phyloP scores from a whole-genome alignment of 2,888 invertebrate species.

The Colostygia pectinataria region DNA sequence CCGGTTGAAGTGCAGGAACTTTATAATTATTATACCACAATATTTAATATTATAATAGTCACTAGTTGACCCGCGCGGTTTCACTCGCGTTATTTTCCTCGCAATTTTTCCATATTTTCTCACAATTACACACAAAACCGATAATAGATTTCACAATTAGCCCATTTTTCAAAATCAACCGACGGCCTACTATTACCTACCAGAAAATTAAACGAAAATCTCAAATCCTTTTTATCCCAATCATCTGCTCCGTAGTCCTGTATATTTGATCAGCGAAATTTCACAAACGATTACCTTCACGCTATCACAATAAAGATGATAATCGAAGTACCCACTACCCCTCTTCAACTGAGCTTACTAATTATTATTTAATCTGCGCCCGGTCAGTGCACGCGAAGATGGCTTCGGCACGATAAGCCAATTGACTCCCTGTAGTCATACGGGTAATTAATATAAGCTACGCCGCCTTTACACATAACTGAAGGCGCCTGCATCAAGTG shows the following conservation, averaged over 20 bases:
- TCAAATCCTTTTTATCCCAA: slow-evolving; percentile 1
- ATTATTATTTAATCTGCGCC: slow-evolving; percentile 27
- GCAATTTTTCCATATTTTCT: too few relatives aligned
- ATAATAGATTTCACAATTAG: too few relatives aligned
- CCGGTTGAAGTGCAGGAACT: slow-evolving; percentile 49
- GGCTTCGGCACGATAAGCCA: slow-evolving; percentile 63
- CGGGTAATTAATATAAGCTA: slow-evolving; percentile 73
- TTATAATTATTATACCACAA: slow-evolving; percentile 47
- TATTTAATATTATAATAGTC: too few relatives aligned
- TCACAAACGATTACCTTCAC: slow-evolving; percentile 22
- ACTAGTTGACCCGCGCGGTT: too few relatives aligned
- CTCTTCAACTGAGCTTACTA: slow-evolving; percentile 16
- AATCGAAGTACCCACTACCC: slow-evolving; percentile 12
- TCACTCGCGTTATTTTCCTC: too few relatives aligned
- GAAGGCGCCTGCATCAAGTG: slow-evolving; percentile 58
- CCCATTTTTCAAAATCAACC: too few relatives aligned
- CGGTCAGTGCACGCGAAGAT: slow-evolving; percentile 51
- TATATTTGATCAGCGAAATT: background rate
- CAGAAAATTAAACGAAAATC: too few relatives aligned
- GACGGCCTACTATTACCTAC: too few relatives aligned
- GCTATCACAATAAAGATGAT: slow-evolving; percentile 40
- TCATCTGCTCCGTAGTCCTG: background rate
- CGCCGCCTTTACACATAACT: slow-evolving; percentile 32
- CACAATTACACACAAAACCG: too few relatives aligned
- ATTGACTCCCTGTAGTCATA: slow-evolving; percentile 74